Evolutionary conservation across 2,888 invertebrate genomes (phyloP).

Genomic region (Chrysotoxum bicinctum): DNA sequence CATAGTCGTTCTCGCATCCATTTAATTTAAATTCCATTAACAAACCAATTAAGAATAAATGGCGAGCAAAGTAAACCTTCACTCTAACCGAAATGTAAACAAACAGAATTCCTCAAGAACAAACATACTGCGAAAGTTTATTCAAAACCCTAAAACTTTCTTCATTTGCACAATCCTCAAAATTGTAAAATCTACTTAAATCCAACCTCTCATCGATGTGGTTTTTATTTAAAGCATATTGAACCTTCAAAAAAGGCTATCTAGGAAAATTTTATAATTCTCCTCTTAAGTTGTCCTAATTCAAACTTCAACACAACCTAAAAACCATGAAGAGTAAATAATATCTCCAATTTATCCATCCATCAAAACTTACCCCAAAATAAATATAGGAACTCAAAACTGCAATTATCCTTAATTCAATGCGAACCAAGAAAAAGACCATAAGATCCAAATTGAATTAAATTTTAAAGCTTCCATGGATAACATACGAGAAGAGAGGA

Average conservation of each 20-base stretch:
- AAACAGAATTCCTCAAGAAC: not conserved
- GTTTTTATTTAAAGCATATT: not conserved
- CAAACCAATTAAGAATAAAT: not conserved
- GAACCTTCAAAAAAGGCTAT: not conserved
- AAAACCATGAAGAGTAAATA: slow-evolving; percentile 14
- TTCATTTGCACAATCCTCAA: not conserved
- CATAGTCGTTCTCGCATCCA: too few species aligned
- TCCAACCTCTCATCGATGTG: not conserved
- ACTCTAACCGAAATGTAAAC: not conserved
- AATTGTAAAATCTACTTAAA: not conserved
- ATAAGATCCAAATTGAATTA: not conserved
- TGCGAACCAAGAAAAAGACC: not conserved
- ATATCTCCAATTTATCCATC: not conserved
- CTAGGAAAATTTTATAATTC: not conserved
- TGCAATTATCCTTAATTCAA: not conserved
- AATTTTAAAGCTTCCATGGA: not conserved
- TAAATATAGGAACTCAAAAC: slow-evolving; percentile 5
- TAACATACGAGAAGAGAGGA: not conserved
- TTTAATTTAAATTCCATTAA: not conserved
- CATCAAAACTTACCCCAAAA: not conserved
- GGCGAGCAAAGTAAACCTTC: not conserved
- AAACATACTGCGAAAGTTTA: not conserved
- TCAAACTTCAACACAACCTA: not conserved
- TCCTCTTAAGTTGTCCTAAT: not conserved
- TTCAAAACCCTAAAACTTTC: not conserved